A percentile compares a stretch with the other conserved stretches of the same genome.
These are phyloP conservation scores for Enteromius treurensis DNA, from an alignment of 2,797 vertebrate species.

Conservation along the genomic window DNA sequence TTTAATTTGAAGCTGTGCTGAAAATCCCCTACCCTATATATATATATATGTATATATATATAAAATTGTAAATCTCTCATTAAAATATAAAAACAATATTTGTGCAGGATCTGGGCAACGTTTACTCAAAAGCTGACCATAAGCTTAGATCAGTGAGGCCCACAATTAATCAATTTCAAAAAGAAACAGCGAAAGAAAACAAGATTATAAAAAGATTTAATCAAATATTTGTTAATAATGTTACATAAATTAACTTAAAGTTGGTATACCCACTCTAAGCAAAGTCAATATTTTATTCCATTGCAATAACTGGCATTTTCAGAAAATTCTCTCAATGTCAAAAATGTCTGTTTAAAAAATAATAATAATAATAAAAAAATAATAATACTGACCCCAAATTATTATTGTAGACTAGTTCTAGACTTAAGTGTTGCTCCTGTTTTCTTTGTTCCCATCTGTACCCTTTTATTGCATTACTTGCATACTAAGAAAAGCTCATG, in stretches of 20 bases:
- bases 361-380: no score
- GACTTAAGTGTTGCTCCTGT: neutral
- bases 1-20: neutral
- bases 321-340: neutral
- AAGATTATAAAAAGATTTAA: neutral
- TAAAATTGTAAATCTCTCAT: neutral
- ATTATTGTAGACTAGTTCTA: no score
- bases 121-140: neutral
- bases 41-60: no score
- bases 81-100: neutral
- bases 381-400: neutral
- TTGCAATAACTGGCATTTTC: neutral
- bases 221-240: neutral
- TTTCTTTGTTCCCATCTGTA: neutral
- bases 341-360: neutral
- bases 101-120: neutral
- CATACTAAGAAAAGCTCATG: slow-evolving; percentile 4
- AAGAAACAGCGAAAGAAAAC: neutral
- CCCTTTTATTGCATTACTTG: neutral
- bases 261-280: neutral
- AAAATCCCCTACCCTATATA: neutral
- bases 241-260: neutral
- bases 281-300: neutral
- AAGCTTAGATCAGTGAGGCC: neutral
- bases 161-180: neutral